phyloP scores from a whole-genome alignment of 2,113 vertebrate genomes.

The Mobula hypostoma region DNA sequence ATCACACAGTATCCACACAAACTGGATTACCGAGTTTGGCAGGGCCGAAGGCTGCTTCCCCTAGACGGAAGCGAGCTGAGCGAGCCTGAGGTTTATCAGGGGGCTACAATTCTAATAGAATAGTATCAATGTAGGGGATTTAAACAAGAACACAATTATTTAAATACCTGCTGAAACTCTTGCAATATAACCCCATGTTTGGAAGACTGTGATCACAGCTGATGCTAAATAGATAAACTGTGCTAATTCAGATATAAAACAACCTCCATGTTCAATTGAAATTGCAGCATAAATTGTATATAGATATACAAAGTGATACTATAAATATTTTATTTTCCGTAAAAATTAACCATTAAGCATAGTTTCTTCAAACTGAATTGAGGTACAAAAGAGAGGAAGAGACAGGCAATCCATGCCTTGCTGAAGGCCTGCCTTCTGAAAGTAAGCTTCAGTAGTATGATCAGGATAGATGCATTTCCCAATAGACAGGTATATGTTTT shows the following conservation, averaged over 20 bases:
- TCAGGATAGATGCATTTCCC: neutral
- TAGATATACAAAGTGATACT: no score
- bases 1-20: no score
- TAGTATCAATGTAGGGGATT: neutral
- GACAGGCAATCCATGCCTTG: neutral
- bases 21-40: no score
- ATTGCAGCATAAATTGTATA: neutral
- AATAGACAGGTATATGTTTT: neutral
- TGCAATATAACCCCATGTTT: neutral
- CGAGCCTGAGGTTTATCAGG: no score
- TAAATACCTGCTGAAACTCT: neutral
- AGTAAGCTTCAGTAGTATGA: constrained; percentile 1
- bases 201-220: no score
- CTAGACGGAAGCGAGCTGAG: no score
- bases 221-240: neutral
- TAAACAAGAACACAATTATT: neutral
- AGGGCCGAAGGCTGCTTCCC: no score
- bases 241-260: neutral
- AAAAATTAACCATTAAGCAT: neutral
- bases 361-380: neutral
- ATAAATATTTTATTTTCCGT: neutral
- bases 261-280: neutral
- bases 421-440: neutral
- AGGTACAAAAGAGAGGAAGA: neutral
- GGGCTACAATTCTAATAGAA: no score